These are phyloP conservation scores for Typhlomys cinereus DNA, from an alignment of 2,113 vertebrate genomes.

Conservation along the genomic window DNA sequence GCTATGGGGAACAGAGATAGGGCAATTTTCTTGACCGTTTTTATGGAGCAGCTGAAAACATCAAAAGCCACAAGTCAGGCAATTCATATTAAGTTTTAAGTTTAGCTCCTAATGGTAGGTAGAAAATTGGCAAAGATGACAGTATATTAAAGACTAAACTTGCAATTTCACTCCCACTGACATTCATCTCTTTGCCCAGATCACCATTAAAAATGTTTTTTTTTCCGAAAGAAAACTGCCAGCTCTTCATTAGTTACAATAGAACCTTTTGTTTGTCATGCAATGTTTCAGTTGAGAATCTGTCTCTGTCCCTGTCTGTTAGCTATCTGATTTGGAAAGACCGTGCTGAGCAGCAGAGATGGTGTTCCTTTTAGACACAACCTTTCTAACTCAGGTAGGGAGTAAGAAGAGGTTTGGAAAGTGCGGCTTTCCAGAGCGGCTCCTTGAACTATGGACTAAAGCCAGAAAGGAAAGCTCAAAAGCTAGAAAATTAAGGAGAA, in stretches of 20 bases:
- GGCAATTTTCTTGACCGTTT: constrained; percentile 87
- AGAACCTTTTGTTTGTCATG: background rate
- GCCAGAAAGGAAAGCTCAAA: constrained; percentile 53
- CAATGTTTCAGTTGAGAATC: background rate
- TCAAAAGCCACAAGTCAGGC: constrained; percentile 53
- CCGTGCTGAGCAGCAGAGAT: background rate
- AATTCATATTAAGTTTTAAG: background rate
- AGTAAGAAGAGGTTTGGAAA: constrained; percentile 43
- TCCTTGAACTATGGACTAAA: background rate
- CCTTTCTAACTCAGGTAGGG: constrained; percentile 3
- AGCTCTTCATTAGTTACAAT: constrained; percentile 21
- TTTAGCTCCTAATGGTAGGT: background rate
- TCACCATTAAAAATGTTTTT: background rate
- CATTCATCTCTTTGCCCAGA: background rate
- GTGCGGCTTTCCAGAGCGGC: background rate
- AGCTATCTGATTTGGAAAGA: background rate
- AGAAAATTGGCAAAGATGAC: constrained; percentile 7
- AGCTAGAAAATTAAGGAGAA: background rate
- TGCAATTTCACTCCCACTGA: background rate
- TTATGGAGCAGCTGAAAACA: constrained; percentile 89
- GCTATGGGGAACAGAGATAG: constrained; percentile 89
- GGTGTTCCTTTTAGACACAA: constrained; percentile 9
- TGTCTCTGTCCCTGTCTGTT: constrained; percentile 7
- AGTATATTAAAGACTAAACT: constrained; percentile 26
- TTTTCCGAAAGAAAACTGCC: constrained; percentile 24